These are phyloP conservation scores for Unio pictorum DNA, from an alignment of 2,888 invertebrate species.

Conservation along the genomic window DNA sequence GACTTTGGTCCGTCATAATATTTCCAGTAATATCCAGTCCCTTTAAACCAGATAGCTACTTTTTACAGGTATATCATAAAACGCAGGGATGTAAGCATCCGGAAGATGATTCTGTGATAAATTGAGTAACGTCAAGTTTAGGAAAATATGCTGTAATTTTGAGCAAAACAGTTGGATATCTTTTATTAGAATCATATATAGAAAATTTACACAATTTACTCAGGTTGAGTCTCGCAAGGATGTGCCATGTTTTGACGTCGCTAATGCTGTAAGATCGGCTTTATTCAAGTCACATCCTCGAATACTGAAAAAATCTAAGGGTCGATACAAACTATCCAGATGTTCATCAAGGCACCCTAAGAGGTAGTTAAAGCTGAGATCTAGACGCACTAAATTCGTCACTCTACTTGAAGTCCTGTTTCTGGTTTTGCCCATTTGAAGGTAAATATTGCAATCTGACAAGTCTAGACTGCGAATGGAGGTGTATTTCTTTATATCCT, in stretches of 20 bases:
- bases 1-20: slow-evolving; percentile 44
- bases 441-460: slow-evolving; percentile 58
- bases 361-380: slow-evolving; percentile 57
- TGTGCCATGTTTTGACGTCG: slow-evolving; percentile 46
- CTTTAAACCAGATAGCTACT: slow-evolving; percentile 32
- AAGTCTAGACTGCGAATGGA: slow-evolving; percentile 48
- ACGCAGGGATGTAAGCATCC: slow-evolving; percentile 36
- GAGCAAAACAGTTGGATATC: slow-evolving; percentile 45
- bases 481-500: slow-evolving; percentile 44
- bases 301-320: slow-evolving; percentile 54
- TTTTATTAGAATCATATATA: slow-evolving; percentile 49
- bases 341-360: slow-evolving; percentile 57
- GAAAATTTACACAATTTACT: slow-evolving; percentile 57
- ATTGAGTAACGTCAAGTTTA: slow-evolving; percentile 44
- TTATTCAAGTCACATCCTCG: slow-evolving; percentile 58
- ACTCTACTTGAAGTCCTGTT: slow-evolving; percentile 46
- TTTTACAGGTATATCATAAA: slow-evolving; percentile 36
- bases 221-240: slow-evolving; percentile 52
- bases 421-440: slow-evolving; percentile 57
- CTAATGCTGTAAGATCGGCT: slow-evolving; percentile 43
- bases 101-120: slow-evolving; percentile 55
- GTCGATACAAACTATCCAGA: slow-evolving; percentile 39
- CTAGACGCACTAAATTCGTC: slow-evolving; percentile 41
- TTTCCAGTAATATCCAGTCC: slow-evolving; percentile 53
- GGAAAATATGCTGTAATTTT: slow-evolving; percentile 47